Evolutionary conservation across 2,888 invertebrate genomes (phyloP).

Genomic region (Quadriops clusia): DNA sequence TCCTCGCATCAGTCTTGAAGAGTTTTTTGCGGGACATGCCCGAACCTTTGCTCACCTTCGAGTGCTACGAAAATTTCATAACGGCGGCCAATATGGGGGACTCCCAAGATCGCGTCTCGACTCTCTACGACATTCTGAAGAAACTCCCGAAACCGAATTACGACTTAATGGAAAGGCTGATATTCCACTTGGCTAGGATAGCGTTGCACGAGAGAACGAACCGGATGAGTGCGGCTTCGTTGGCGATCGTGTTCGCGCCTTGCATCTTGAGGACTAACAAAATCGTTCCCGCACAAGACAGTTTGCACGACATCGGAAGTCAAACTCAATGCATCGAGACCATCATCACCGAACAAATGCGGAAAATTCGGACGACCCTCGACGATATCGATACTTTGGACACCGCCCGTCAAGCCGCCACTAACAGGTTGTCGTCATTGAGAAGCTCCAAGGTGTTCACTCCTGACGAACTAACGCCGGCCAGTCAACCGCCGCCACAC

Average conservation of each 20-base stretch:
- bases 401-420: conserved; percentile 74
- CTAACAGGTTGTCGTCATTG: conserved; percentile 63
- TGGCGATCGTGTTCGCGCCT: conserved; percentile 91
- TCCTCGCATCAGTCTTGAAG: conserved; percentile 80
- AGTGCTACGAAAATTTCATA: conserved; percentile 89
- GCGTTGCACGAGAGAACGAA: conserved; percentile 79
- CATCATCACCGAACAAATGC: conserved; percentile 76
- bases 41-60: conserved; percentile 84
- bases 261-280: conserved; percentile 84
- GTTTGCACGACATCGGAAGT: conserved; percentile 77
- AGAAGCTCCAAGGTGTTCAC: conserved; percentile 61
- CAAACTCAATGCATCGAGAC: conserved; percentile 86
- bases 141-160: conserved; percentile 83
- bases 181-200: conserved; percentile 85
- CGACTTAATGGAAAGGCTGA: conserved; percentile 80
- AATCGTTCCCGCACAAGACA: conserved; percentile 80
- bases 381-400: conserved; percentile 86
- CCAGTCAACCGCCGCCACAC: conserved; percentile 25
- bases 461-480: conserved; percentile 41
- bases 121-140: conserved; percentile 75
- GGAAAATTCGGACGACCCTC: conserved; percentile 71
- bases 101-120: conserved; percentile 68
- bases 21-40: conserved; percentile 85
- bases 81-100: conserved; percentile 78
- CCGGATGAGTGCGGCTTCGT: conserved; percentile 81